Percentiles rank a stretch among this genome's conserved stretches.
Evolutionary conservation across 2,113 vertebrate genomes (phyloP).

Genomic region (Cryptoleucopteryx plumbea): DNA sequence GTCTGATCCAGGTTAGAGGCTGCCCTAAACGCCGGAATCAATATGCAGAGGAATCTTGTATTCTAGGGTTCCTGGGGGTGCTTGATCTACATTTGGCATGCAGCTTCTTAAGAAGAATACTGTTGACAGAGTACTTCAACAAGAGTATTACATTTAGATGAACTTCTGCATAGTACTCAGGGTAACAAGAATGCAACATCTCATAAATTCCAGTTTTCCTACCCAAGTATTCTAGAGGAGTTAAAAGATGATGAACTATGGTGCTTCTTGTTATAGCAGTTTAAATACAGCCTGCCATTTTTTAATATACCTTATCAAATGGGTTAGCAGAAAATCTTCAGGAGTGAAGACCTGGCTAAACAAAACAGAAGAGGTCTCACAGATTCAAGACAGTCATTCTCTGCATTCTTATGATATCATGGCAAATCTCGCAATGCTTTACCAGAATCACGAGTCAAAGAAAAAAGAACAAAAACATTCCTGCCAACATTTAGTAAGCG

Average conservation of each 20-base stretch:
- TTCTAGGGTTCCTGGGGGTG: not conserved
- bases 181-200: not conserved
- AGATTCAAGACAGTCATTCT: not conserved
- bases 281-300: not conserved
- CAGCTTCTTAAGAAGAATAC: not conserved
- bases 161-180: not conserved
- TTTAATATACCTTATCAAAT: not conserved
- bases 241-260: not conserved
- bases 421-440: not conserved
- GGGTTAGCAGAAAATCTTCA: not conserved
- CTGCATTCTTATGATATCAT: not conserved
- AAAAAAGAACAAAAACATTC: conserved; percentile 8
- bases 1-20: not conserved
- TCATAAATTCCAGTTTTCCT: not conserved
- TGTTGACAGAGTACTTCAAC: not conserved
- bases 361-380: not conserved
- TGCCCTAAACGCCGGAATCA: not conserved
- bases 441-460: not conserved
- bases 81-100: not conserved
- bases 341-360: not conserved
- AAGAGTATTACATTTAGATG: not conserved
- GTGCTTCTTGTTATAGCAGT: not conserved
- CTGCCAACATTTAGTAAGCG: not conserved
- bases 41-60: not conserved
- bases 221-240: not conserved